phyloP scores from a whole-genome alignment of 2,888 invertebrate genomes.

The Mesorhabditis belari region DNA sequence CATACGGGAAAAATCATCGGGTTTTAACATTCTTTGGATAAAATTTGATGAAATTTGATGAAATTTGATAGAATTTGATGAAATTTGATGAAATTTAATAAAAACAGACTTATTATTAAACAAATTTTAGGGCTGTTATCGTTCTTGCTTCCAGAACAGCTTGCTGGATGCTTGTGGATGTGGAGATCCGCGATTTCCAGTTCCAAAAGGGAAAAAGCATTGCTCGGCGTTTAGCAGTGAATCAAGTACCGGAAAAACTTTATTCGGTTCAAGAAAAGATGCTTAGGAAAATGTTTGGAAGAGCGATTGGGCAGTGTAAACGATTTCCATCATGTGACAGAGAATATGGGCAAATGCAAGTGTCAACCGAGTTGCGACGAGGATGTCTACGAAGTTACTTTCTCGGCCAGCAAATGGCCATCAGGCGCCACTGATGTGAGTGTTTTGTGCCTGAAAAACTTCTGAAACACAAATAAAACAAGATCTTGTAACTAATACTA shows the following conservation, averaged over 20 bases:
- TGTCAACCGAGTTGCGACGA: slow-evolving; percentile 35
- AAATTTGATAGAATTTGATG: no score
- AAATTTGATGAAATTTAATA: slow-evolving; percentile 17
- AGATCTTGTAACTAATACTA: no score
- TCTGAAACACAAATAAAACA: no score
- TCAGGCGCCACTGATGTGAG: slow-evolving; percentile 39
- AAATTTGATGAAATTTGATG: no score
- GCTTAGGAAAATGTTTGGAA: slow-evolving; percentile 30
- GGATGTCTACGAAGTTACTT: slow-evolving; percentile 29
- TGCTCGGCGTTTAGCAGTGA: slow-evolving; percentile 27
- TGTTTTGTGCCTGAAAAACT: no score
- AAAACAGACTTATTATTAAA: no score
- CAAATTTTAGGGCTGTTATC: neutral
- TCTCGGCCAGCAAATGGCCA: slow-evolving; percentile 38
- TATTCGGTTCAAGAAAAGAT: no score
- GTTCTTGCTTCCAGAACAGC: neutral
- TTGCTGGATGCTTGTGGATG: neutral
- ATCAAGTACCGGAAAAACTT: no score
- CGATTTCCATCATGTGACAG: slow-evolving; percentile 38
- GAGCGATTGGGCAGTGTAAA: slow-evolving; percentile 29
- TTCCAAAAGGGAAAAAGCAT: slow-evolving; percentile 19
- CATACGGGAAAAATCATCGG: no score
- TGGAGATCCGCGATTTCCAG: slow-evolving; percentile 1
- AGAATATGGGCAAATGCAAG: slow-evolving; percentile 28
- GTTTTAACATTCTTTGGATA: no score